Evolutionary conservation across 2,888 invertebrate species (phyloP).

Genomic region (Agonopterix alstromeriana): DNA sequence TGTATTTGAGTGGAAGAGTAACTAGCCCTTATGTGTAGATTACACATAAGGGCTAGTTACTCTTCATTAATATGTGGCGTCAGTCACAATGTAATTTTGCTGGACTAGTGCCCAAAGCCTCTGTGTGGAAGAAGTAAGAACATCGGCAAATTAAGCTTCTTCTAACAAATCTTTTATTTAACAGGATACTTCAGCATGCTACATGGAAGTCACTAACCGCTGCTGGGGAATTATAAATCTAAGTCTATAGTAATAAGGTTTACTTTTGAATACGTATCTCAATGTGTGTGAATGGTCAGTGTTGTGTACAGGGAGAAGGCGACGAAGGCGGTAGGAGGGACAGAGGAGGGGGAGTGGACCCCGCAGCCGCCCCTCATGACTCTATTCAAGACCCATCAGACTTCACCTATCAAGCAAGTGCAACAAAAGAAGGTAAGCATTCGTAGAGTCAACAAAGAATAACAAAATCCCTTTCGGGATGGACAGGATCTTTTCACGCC

Average conservation of each 20-base stretch:
- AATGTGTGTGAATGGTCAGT: constrained; percentile 47
- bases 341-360: constrained; percentile 72
- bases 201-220: not conserved
- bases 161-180: not conserved
- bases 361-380: constrained; percentile 87
- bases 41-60: no score
- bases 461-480: no score
- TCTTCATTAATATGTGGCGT: no score
- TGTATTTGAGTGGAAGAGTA: no score
- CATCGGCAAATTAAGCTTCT: no score
- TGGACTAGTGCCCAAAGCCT: no score
- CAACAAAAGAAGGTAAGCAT: constrained; percentile 79
- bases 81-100: no score
- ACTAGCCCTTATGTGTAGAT: no score
- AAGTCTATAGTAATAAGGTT: not conserved
- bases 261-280: constrained; percentile 13
- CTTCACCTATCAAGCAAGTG: constrained; percentile 80
- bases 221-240: not conserved
- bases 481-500: no score
- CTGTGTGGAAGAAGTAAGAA: no score
- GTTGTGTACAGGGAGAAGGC: constrained; percentile 67
- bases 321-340: constrained; percentile 43
- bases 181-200: not conserved
- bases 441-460: not conserved
- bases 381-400: constrained; percentile 83